A percentile compares a stretch with the other conserved stretches of the same genome.
Conservation (phyloP, 2,888 invertebrate genomes). For the Ectemnius cavifrons region DNA sequence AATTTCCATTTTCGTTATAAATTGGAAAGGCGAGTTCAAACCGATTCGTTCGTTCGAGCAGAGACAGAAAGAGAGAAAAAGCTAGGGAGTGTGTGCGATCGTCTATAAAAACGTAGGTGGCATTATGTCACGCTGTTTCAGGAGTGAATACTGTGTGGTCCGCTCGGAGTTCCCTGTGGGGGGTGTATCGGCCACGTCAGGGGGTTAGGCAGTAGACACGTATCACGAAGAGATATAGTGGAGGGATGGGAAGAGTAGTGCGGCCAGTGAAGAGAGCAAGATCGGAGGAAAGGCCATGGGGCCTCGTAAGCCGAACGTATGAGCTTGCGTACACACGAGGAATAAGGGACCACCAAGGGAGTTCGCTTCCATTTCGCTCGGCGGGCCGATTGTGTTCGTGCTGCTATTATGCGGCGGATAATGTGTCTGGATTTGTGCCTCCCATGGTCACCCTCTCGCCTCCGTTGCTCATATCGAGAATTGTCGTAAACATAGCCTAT, state of each 20-base stretch:
- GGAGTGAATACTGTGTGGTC: conserved; percentile 48
- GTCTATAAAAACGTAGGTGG: too few species aligned
- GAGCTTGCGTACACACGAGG: conserved; percentile 40
- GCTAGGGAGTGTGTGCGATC: too few species aligned
- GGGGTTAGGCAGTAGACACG: conserved; percentile 22
- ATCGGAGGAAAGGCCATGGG: conserved; percentile 40
- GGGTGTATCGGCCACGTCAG: conserved; percentile 42
- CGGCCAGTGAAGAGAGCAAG: conserved; percentile 31
- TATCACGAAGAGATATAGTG: too few species aligned
- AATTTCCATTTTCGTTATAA: too few species aligned
- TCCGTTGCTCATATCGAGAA: conserved; percentile 16
- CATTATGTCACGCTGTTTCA: conserved; percentile 49
- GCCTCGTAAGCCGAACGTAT: conserved; percentile 38
- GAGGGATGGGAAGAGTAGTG: background rate
- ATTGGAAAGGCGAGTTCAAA: too few species aligned
- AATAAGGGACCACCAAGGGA: conserved; percentile 58
- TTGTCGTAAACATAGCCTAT: conserved; percentile 21
- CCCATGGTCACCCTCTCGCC: conserved; percentile 35
- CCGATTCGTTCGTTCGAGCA: too few species aligned
- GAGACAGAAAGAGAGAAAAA: too few species aligned
- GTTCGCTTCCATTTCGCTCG: conserved; percentile 54
- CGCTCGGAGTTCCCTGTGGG: conserved; percentile 36
- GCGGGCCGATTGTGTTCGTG: conserved; percentile 44
- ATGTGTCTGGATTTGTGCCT: conserved; percentile 60
- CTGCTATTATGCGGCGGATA: conserved; percentile 57